Conservation (phyloP, 2,797 vertebrate genomes). For the Onychomys leucogaster region DNA sequence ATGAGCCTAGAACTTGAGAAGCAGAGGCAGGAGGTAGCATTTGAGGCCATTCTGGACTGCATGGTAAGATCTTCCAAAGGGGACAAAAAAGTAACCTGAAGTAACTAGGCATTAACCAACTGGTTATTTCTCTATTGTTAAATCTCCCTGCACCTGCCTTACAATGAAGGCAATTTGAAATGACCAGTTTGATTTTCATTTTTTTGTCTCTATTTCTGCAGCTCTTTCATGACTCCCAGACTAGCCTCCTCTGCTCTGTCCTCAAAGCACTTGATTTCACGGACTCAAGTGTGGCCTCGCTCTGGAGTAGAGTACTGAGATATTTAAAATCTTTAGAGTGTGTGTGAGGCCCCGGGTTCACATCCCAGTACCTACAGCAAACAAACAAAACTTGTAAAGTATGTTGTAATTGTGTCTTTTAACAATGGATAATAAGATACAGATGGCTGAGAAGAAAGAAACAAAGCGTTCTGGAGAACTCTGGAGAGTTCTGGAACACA, state of each 20-base stretch:
- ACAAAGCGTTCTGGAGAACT: too few species aligned
- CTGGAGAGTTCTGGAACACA: too few species aligned
- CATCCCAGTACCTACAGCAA: too few species aligned
- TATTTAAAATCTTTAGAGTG: too few species aligned
- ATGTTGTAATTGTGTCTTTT: too few species aligned
- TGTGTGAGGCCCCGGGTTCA: too few species aligned
- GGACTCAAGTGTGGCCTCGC: not conserved
- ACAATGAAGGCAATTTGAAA: not conserved
- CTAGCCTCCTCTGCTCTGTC: not conserved
- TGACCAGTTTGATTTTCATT: not conserved
- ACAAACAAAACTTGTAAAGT: too few species aligned
- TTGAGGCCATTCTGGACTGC: not conserved
- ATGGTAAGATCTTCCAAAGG: not conserved
- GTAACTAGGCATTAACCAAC: not conserved
- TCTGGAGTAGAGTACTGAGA: not conserved
- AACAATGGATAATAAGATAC: too few species aligned
- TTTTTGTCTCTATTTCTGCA: not conserved
- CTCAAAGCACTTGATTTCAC: not conserved
- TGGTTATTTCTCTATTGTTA: not conserved
- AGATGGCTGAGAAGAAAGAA: too few species aligned
- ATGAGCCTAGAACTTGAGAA: not conserved
- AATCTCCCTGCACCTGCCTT: not conserved
- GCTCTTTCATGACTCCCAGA: not conserved
- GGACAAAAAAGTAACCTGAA: not conserved
- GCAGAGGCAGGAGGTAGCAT: not conserved